A percentile compares a stretch with the other conserved stretches of the same genome.
Conservation (phyloP, 2,113 vertebrate genomes). For the Galeopterus variegatus region DNA sequence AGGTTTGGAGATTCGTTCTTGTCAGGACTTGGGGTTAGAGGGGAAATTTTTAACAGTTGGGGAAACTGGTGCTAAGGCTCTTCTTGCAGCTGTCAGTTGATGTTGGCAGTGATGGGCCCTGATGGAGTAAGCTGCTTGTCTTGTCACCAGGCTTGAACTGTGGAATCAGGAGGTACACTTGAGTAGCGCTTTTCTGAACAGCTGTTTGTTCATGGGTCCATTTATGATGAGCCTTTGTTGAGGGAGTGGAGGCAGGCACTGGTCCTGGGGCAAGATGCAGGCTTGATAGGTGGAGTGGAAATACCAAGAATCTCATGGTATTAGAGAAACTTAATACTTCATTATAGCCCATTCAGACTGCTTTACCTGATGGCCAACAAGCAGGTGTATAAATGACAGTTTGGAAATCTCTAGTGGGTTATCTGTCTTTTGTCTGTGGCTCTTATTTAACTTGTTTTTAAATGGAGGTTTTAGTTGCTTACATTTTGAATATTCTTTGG, state of each 20-base stretch:
- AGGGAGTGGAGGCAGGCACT: neutral
- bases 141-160: neutral
- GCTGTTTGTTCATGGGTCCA: neutral
- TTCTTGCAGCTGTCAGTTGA: neutral
- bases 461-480: neutral
- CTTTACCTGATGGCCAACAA: neutral
- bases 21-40: neutral
- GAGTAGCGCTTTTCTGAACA: neutral
- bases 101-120: neutral
- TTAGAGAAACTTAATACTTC: neutral
- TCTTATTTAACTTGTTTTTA: conserved; percentile 48
- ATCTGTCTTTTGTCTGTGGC: neutral
- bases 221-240: neutral
- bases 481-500: neutral
- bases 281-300: conserved; percentile 27
- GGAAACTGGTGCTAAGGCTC: neutral
- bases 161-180: neutral
- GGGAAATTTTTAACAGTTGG: neutral
- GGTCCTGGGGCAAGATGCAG: neutral
- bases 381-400: neutral
- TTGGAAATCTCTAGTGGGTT: neutral
- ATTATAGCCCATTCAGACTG: neutral
- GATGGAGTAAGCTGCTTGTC: neutral
- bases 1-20: conserved; percentile 20
- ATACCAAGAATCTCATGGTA: neutral